phyloP scores from a whole-genome alignment of 2,888 invertebrate genomes.

The Eudemis profundana region DNA sequence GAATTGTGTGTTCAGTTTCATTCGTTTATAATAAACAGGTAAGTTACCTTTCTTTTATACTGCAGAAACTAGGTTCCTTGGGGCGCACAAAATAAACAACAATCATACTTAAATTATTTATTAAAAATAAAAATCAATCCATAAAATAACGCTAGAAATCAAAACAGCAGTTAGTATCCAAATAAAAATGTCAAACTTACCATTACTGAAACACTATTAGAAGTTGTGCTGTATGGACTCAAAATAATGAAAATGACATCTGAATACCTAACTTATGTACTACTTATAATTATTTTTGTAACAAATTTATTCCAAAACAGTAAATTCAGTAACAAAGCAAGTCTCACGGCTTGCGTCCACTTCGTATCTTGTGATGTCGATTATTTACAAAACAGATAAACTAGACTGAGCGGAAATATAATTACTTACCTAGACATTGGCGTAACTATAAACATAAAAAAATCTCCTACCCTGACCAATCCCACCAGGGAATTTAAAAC shows the following conservation, averaged over 20 bases:
- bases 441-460: slow-evolving; percentile 20
- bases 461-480: slow-evolving; percentile 7
- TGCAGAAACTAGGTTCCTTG: too few relatives aligned
- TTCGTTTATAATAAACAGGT: too few relatives aligned
- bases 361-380: slow-evolving; percentile 71
- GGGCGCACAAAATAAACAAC: slow-evolving; percentile 21
- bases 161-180: slow-evolving; percentile 71
- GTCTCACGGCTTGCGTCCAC: slow-evolving; percentile 54
- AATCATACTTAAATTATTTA: slow-evolving; percentile 72
- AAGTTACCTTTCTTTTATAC: too few relatives aligned
- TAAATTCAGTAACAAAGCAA: slow-evolving; percentile 70
- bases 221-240: slow-evolving; percentile 54
- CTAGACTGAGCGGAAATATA: slow-evolving; percentile 56
- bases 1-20: too few relatives aligned
- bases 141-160: slow-evolving; percentile 75
- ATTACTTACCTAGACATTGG: slow-evolving; percentile 34
- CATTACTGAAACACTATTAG: slow-evolving; percentile 62
- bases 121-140: slow-evolving; percentile 81
- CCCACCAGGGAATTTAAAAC: neutral
- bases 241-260: slow-evolving; percentile 47
- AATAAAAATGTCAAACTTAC: slow-evolving; percentile 72
- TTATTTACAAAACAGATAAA: slow-evolving; percentile 69
- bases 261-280: slow-evolving; percentile 47
- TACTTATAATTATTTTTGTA: slow-evolving; percentile 59
- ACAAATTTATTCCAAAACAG: slow-evolving; percentile 74